Evolutionary conservation across 1,140 invertebrate genomes (phyloP).

Genomic region (Ostrea edulis): DNA sequence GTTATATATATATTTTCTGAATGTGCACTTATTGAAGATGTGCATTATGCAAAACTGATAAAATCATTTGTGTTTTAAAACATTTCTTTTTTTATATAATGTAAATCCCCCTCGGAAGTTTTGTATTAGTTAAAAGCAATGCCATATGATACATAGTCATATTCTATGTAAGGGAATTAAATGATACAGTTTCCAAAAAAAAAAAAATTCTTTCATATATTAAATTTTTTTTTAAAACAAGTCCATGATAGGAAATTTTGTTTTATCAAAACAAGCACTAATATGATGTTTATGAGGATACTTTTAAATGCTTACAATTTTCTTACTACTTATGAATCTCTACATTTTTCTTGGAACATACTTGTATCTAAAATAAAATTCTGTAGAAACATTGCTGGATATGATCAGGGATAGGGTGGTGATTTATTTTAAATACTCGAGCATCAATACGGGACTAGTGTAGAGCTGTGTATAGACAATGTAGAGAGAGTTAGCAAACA

Average conservation of each 20-base stretch:
- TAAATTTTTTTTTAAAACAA: too few species aligned
- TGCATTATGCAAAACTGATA: neutral
- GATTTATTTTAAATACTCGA: constrained; percentile 20
- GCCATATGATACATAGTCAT: neutral
- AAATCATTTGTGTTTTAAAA: too few species aligned
- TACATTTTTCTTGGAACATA: neutral
- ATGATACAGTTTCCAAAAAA: too few species aligned
- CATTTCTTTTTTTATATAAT: too few species aligned
- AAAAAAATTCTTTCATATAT: too few species aligned
- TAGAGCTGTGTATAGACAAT: neutral
- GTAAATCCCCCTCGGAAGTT: neutral
- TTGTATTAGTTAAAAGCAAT: neutral
- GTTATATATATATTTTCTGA: neutral
- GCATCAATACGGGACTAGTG: constrained; percentile 18
- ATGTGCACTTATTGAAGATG: neutral
- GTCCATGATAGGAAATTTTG: too few species aligned
- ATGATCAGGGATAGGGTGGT: neutral
- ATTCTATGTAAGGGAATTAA: neutral
- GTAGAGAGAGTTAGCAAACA: neutral
- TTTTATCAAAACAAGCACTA: too few species aligned
- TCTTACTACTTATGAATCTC: neutral
- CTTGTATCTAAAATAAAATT: neutral
- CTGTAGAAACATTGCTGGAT: neutral
- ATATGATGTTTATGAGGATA: neutral
- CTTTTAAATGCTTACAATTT: neutral